Percentiles rank a stretch among this genome's conserved stretches.
These are phyloP conservation scores for Drosophila lowei DNA, from an alignment of 1,140 invertebrate genomes.

Conservation along the genomic window DNA sequence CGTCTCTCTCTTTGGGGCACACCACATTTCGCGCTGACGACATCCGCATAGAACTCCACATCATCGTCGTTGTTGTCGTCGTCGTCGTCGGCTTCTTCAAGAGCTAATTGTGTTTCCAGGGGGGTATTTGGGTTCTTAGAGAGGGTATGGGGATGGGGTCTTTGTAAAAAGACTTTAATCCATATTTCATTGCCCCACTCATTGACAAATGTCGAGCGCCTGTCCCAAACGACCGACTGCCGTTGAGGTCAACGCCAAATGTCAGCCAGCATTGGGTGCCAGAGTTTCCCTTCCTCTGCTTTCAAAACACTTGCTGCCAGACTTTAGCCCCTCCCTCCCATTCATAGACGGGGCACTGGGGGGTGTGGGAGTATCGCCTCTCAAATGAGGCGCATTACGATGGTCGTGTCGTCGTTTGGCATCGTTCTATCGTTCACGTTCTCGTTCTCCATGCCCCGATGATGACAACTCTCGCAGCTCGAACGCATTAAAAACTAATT, in stretches of 20 bases:
- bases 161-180: constrained; percentile 22
- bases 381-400: constrained; percentile 37
- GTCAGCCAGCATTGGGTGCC: constrained; percentile 26
- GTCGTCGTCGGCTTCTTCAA: constrained; percentile 30
- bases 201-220: constrained; percentile 45
- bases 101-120: constrained; percentile 19
- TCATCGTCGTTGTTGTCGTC: background rate
- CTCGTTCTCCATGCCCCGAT: background rate
- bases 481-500: constrained; percentile 64
- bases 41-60: constrained; percentile 5
- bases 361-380: constrained; percentile 1
- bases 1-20: background rate
- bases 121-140: background rate
- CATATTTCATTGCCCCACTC: constrained; percentile 46
- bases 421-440: background rate
- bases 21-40: constrained; percentile 10
- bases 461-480: constrained; percentile 12
- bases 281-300: background rate
- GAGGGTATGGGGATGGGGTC: background rate
- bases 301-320: too few species aligned
- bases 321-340: too few species aligned
- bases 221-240: background rate
- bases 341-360: too few species aligned
- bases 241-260: constrained; percentile 62
- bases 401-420: background rate